Conservation (phyloP, 2,113 vertebrate genomes). For the Haemorhous mexicanus region DNA sequence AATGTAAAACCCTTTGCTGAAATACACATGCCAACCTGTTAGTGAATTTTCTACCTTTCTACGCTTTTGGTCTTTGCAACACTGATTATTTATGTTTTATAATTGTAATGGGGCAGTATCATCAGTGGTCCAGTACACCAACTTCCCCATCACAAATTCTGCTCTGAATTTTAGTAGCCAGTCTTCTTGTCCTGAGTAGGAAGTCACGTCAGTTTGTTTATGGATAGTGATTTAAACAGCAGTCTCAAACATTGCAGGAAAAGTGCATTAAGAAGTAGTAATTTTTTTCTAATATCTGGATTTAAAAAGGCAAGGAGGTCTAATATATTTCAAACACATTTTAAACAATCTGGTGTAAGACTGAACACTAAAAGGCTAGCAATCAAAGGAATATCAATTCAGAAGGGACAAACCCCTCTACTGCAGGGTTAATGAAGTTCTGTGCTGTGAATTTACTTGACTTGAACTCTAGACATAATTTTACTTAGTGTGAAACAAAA, state of each 20-base stretch:
- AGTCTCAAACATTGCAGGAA: not conserved
- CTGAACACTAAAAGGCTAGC: not conserved
- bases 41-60: not conserved
- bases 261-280: not conserved
- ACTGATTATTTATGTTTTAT: not conserved
- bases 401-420: not conserved
- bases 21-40: not conserved
- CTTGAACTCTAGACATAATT: not conserved
- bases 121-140: not conserved
- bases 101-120: not conserved
- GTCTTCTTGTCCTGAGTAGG: not conserved
- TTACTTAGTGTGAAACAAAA: not conserved
- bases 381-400: not conserved
- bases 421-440: not conserved
- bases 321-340: not conserved
- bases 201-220: not conserved
- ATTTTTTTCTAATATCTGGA: not conserved
- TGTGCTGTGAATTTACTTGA: not conserved
- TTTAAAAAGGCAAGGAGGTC: not conserved
- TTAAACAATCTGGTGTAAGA: not conserved
- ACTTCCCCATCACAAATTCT: not conserved
- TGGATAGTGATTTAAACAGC: not conserved
- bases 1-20: not conserved
- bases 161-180: not conserved
- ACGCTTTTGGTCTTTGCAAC: not conserved